Percentiles rank a stretch among this genome's conserved stretches.
Conservation (phyloP, 2,113 vertebrate genomes). For the Microcebus lehilahytsara region DNA sequence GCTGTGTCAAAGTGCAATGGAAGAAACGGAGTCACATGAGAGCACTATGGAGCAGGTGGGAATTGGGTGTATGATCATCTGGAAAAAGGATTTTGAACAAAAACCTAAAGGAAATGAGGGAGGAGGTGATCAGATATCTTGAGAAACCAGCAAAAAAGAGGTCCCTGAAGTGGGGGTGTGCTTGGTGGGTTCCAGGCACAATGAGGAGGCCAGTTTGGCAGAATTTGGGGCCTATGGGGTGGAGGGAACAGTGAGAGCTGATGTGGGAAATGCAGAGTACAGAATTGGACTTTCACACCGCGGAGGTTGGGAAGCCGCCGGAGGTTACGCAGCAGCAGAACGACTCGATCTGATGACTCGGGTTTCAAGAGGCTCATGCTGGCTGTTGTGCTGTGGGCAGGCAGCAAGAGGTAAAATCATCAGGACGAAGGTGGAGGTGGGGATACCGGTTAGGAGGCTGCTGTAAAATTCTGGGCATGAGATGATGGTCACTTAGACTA, state of each 20-base stretch:
- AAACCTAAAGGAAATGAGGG: not conserved
- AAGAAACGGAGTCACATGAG: not conserved
- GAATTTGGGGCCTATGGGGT: not conserved
- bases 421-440: fast-evolving
- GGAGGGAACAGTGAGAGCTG: too few species aligned
- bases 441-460: not conserved
- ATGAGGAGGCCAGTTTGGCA: too few species aligned
- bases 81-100: not conserved
- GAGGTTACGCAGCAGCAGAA: not conserved
- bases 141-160: not conserved
- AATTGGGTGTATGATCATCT: not conserved
- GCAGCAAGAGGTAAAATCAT: not conserved
- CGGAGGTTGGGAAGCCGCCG: fast-evolving
- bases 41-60: too few species aligned
- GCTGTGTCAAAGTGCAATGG: not conserved
- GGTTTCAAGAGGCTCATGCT: not conserved
- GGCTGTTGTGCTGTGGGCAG: not conserved
- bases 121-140: not conserved
- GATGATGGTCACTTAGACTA: not conserved
- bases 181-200: not conserved
- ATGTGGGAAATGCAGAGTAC: not conserved
- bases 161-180: not conserved
- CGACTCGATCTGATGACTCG: not conserved
- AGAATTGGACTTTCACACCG: not conserved
- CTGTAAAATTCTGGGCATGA: not conserved